Percentiles rank a stretch among this genome's conserved stretches.
These are phyloP conservation scores for Odontamblyopus lacepedii DNA, from an alignment of 2,797 vertebrate species.

Conservation along the genomic window DNA sequence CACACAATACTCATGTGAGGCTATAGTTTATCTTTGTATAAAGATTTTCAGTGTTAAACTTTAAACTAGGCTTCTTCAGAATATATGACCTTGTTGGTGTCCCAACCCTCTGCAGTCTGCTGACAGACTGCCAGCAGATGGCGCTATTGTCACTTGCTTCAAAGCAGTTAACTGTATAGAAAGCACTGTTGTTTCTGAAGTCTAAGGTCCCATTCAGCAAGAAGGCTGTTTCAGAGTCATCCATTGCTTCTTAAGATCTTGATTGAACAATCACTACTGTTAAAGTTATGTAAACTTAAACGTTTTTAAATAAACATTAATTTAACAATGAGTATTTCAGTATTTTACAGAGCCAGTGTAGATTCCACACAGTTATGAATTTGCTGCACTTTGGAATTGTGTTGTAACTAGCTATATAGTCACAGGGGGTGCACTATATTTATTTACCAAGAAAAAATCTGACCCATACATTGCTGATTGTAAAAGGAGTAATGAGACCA, in stretches of 20 bases:
- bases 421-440: background rate
- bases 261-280: background rate
- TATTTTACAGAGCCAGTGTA: background rate
- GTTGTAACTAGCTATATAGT: background rate
- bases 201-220: background rate
- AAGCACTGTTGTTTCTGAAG: background rate
- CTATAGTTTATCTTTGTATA: background rate
- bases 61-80: background rate
- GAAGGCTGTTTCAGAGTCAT: background rate
- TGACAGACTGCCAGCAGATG: background rate
- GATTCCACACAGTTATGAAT: background rate
- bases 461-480: background rate
- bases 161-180: background rate
- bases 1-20: background rate
- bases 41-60: background rate
- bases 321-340: background rate
- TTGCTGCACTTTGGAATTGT: background rate
- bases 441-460: background rate
- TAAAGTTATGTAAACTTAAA: background rate
- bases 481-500: background rate
- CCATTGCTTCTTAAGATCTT: background rate
- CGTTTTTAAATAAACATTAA: background rate
- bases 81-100: background rate
- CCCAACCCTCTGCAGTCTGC: background rate
- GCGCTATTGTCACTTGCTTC: background rate